phyloP scores from a whole-genome alignment of 2,113 vertebrate genomes.

The Pomatostomus ruficeps region DNA sequence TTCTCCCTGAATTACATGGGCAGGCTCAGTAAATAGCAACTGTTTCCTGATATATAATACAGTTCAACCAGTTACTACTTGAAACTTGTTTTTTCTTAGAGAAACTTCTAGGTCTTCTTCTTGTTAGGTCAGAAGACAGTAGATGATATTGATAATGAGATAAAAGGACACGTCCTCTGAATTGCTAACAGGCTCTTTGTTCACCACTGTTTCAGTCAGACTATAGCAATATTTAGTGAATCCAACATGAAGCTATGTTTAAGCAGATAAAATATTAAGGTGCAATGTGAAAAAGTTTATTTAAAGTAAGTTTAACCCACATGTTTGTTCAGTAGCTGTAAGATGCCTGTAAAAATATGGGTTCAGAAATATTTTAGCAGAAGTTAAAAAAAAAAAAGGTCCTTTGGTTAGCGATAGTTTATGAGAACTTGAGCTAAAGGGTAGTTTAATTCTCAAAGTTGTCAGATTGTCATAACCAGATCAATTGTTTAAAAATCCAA shows the following conservation, averaged over 20 bases:
- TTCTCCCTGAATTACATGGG: conserved; percentile 61
- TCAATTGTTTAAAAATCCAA: background rate
- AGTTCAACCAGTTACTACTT: conserved; percentile 59
- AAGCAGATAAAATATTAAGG: background rate
- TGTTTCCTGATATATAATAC: conserved; percentile 44
- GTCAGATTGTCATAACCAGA: background rate
- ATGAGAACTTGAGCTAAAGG: background rate
- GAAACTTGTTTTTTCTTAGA: conserved; percentile 49
- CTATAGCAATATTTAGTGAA: conserved; percentile 13
- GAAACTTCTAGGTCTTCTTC: conserved; percentile 28
- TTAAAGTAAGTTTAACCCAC: background rate
- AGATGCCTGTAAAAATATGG: background rate
- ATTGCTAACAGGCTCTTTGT: background rate
- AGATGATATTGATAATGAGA: background rate
- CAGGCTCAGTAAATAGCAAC: conserved; percentile 45
- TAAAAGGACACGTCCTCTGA: background rate
- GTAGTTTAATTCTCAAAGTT: background rate
- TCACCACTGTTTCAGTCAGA: background rate
- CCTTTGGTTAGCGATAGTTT: background rate
- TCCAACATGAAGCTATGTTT: background rate
- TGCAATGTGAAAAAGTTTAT: background rate
- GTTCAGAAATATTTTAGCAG: background rate
- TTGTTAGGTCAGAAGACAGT: background rate
- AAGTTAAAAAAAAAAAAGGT: background rate
- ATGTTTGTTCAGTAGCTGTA: background rate